Evolutionary conservation across 2,113 vertebrate genomes (phyloP).

Genomic region (Larimichthys polyactis): DNA sequence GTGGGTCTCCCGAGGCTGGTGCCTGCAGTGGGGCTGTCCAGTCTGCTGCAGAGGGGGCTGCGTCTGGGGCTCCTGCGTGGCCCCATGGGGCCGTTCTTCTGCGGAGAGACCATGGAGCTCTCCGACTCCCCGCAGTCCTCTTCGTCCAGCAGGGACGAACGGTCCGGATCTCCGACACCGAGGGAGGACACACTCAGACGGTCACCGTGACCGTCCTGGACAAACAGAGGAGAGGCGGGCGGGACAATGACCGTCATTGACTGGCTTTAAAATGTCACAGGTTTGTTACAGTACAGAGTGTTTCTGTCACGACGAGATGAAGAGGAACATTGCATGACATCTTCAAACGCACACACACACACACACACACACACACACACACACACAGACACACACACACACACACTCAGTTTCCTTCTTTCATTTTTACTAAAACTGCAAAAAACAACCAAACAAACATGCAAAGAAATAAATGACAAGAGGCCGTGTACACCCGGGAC

Average conservation of each 20-base stretch:
- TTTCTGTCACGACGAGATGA: too few relatives aligned
- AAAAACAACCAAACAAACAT: too few relatives aligned
- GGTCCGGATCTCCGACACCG: slow-evolving; percentile 89
- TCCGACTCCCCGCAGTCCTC: slow-evolving; percentile 86
- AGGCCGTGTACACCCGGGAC: too few relatives aligned
- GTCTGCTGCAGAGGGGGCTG: slow-evolving; percentile 69
- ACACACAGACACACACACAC: too few relatives aligned
- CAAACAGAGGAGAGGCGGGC: slow-evolving; percentile 59
- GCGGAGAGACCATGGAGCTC: slow-evolving; percentile 81
- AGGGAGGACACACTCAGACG: slow-evolving; percentile 90
- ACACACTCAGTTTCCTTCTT: too few relatives aligned
- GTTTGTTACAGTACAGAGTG: too few relatives aligned
- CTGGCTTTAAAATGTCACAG: too few relatives aligned
- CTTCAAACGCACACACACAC: too few relatives aligned
- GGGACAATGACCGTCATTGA: background rate
- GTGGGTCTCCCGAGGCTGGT: slow-evolving; percentile 77
- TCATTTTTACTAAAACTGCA: too few relatives aligned
- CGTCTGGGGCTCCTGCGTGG: slow-evolving; percentile 83
- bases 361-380: too few relatives aligned
- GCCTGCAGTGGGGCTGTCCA: slow-evolving; percentile 87
- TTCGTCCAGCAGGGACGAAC: slow-evolving; percentile 89
- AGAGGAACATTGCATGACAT: too few relatives aligned
- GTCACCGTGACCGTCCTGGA: slow-evolving; percentile 91
- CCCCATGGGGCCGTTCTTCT: slow-evolving; percentile 78
- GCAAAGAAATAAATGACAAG: too few relatives aligned